phyloP scores from a whole-genome alignment of 1,140 invertebrate genomes.

The Sarcophaga bullata region DNA sequence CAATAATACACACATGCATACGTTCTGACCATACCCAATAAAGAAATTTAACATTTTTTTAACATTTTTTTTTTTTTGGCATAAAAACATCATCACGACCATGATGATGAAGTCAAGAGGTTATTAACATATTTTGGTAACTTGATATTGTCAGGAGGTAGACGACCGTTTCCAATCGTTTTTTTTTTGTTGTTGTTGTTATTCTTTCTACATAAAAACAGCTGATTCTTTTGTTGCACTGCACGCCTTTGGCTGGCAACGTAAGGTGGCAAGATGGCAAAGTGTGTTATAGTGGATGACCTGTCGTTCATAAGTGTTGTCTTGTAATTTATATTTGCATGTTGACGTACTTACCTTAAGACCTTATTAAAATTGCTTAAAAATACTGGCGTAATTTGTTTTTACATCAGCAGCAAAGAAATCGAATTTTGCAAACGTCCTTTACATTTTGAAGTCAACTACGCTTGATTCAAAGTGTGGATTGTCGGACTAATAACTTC shows the following conservation, averaged over 20 bases:
- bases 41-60: neutral
- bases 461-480: no score
- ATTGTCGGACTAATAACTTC: no score
- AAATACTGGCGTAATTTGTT: no score
- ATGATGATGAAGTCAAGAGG: neutral
- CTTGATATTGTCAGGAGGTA: conserved; percentile 10
- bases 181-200: neutral
- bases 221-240: conserved; percentile 15
- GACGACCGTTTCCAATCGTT: neutral
- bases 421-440: no score
- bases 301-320: neutral
- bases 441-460: no score
- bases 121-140: neutral
- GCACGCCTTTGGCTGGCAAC: neutral
- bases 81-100: neutral
- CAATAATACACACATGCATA: neutral
- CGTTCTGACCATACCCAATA: conserved; percentile 12
- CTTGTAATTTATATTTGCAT: neutral
- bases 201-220: neutral
- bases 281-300: neutral
- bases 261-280: neutral
- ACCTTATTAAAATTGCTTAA: no score
- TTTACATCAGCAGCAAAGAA: no score
- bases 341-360: no score
- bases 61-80: neutral